These are phyloP conservation scores for Lepilemur ruficaudatus DNA, from an alignment of 2,797 vertebrate genomes.

Conservation along the genomic window DNA sequence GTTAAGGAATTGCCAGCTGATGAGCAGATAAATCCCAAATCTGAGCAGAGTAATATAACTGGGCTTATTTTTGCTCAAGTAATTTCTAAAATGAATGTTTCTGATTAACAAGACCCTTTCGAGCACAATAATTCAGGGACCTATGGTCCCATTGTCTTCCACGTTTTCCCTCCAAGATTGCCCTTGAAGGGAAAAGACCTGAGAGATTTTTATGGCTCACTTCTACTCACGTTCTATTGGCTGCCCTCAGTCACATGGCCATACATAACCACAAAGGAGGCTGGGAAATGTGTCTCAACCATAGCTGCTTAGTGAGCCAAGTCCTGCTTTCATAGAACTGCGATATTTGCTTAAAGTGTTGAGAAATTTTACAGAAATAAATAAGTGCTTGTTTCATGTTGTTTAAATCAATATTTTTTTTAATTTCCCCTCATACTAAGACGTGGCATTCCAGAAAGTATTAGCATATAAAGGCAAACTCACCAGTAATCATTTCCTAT, in stretches of 20 bases:
- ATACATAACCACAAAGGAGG: neutral
- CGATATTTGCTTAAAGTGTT: neutral
- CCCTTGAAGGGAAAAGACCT: neutral
- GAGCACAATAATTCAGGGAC: neutral
- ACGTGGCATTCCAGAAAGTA: conserved; percentile 46
- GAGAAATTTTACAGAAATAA: neutral
- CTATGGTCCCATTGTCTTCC: neutral
- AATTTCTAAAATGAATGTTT: neutral
- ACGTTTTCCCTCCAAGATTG: neutral
- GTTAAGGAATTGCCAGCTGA: neutral
- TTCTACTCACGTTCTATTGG: neutral
- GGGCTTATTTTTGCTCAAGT: neutral
- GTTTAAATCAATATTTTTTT: neutral
- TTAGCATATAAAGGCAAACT: conserved; percentile 27
- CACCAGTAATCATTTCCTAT: neutral
- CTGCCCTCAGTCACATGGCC: neutral
- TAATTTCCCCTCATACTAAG: conserved; percentile 27
- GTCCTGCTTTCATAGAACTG: neutral
- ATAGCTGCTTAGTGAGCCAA: neutral
- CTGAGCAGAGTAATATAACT: neutral
- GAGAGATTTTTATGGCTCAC: neutral
- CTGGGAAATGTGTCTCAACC: neutral
- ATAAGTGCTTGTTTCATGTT: neutral
- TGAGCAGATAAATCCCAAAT: neutral
- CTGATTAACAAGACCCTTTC: neutral